Evolutionary conservation across 2,888 invertebrate species (phyloP).

Genomic region (Drosophila greeni): DNA sequence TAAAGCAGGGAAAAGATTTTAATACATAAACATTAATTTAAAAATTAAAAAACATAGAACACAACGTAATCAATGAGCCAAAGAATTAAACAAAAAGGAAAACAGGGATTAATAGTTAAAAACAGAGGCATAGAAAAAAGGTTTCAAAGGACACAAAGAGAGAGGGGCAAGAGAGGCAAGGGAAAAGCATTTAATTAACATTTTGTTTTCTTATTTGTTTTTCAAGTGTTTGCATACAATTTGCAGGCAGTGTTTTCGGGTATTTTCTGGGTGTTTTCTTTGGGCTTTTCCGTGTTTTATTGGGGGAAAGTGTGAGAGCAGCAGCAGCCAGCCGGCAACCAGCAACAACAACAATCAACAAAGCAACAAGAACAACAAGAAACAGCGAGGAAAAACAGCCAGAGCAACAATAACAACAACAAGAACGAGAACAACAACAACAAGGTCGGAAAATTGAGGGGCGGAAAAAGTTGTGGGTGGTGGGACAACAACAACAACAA

Average conservation of each 20-base stretch:
- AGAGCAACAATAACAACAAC: constrained; percentile 49
- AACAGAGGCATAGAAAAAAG: constrained; percentile 10
- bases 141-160: background rate
- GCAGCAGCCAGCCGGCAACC: constrained; percentile 39
- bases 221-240: constrained; percentile 49
- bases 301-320: constrained; percentile 15
- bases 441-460: constrained; percentile 8
- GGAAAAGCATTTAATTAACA: constrained; percentile 37
- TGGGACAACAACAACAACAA: constrained; percentile 3
- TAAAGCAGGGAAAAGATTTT: too few relatives aligned
- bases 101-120: background rate
- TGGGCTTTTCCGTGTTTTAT: constrained; percentile 25
- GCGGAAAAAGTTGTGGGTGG: constrained; percentile 1
- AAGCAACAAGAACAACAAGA: constrained; percentile 50
- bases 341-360: constrained; percentile 43
- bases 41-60: background rate
- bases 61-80: background rate
- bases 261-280: constrained; percentile 19
- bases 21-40: too few relatives aligned
- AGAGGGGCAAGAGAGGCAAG: constrained; percentile 17
- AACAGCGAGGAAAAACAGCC: constrained; percentile 52
- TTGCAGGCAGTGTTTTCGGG: constrained; percentile 65
- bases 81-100: constrained; percentile 1
- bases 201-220: constrained; percentile 42
- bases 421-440: constrained; percentile 35